These are phyloP conservation scores for Ptilonorhynchus violaceus DNA, from an alignment of 2,113 vertebrate species.

Conservation along the genomic window DNA sequence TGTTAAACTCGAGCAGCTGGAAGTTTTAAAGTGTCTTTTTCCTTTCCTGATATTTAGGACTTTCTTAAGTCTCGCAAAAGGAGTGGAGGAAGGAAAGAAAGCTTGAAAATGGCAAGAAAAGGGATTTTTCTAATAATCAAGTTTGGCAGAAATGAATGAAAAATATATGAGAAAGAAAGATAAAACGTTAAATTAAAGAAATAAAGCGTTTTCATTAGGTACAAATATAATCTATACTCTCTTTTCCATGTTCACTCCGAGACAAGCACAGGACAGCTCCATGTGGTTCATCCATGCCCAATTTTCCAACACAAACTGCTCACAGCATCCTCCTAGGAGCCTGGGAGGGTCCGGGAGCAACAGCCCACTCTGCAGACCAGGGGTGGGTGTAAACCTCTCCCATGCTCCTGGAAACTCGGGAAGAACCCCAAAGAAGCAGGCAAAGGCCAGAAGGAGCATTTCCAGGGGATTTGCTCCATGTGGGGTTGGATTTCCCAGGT, in stretches of 20 bases:
- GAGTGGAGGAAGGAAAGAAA: fast-evolving
- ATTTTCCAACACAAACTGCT: fast-evolving
- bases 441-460: not conserved
- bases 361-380: fast-evolving
- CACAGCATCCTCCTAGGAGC: not conserved
- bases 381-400: fast-evolving
- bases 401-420: fast-evolving
- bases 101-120: not conserved
- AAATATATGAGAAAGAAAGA: not conserved
- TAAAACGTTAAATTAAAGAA: not conserved
- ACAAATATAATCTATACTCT: fast-evolving
- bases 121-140: too few species aligned
- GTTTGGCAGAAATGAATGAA: not conserved
- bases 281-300: not conserved
- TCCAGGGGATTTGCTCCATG: fast-evolving
- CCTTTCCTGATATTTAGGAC: not conserved
- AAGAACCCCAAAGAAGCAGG: fast-evolving
- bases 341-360: not conserved
- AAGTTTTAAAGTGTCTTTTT: not conserved
- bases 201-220: not conserved
- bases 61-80: not conserved
- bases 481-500: fast-evolving
- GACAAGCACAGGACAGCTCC: not conserved
- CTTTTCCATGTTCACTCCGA: not conserved
- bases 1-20: not conserved